Evolutionary conservation across 2,797 vertebrate genomes (phyloP), one percentile per base, ranked within the genome.

Genomic region (Enteromius treurensis): DNA sequence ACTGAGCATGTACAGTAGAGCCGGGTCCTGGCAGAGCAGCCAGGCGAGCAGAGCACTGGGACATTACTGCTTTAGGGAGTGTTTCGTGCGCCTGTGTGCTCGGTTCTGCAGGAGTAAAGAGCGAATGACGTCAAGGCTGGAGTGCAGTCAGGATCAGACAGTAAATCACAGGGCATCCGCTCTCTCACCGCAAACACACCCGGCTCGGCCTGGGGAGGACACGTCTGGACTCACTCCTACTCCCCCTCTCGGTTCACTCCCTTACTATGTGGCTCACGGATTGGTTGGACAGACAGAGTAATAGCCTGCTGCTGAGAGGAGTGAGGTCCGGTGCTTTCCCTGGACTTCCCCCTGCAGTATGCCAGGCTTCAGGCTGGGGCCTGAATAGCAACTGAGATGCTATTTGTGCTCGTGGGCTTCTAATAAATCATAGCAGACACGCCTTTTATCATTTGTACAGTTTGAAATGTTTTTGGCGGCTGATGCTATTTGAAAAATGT

Each of bases 131-230:
- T 84, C 84, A 89, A 77, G 84, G 83, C 84, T 86, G 76, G 73
- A 85, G 80, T 60, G 77, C 81, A 88, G 80, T 82, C 90, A 91
- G 87, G 90, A 88, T n/a, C 86, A 89, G 90, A 83, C 88, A 85
- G 86, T 92, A 93, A 94, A 94, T 94, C 93, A 93, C 82, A 88
- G 83, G 82, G 84, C 60, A 68, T 88, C 87, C 80, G 64, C 81
- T 79, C 49, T 62, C 68, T 75, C 29, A 81, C 79, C 68, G 67
- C 64, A 58, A 73, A 83, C 87, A 87, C 84, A 42, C 87, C 88
- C 87, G 65, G 58, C 29, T 79, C 29, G 40, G 87, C 80, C 82
- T 67, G 68, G 60, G 21, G 73, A 77, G 45, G 84, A 40, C 47
- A 23, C 80, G 84, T 85, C 53, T 89, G 89, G 77, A 80, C 64